Evolutionary conservation across 2,113 vertebrate species (phyloP).

Genomic region (Vombatus ursinus): DNA sequence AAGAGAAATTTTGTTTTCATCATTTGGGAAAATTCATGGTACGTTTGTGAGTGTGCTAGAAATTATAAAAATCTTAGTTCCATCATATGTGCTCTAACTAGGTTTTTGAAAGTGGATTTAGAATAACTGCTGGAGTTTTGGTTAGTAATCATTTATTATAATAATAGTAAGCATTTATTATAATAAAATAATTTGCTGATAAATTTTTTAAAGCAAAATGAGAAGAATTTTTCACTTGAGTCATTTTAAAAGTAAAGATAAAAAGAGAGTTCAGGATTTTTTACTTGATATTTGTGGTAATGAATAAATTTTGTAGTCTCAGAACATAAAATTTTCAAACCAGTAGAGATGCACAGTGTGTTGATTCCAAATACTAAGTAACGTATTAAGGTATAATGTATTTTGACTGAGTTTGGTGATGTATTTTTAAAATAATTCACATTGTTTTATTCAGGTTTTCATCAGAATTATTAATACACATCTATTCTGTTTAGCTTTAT

Average conservation of each 20-base stretch:
- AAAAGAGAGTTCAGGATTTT: not conserved
- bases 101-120: not conserved
- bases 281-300: not conserved
- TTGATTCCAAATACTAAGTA: not conserved
- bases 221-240: not conserved
- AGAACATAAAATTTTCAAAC: not conserved
- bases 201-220: not conserved
- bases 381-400: not conserved
- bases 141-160: not conserved
- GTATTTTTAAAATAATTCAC: not conserved
- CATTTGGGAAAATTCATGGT: not conserved
- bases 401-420: not conserved
- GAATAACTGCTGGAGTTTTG: not conserved
- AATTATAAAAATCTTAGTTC: not conserved
- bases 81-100: not conserved
- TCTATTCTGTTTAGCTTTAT: not conserved
- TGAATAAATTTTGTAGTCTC: not conserved
- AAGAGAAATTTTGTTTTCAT: constrained; percentile 31
- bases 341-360: not conserved
- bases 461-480: not conserved
- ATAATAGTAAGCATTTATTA: not conserved
- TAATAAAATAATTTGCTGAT: not conserved
- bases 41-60: not conserved
- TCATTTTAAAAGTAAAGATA: not conserved
- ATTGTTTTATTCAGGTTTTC: not conserved